These are phyloP conservation scores for Labroides dimidiatus DNA, from an alignment of 2,797 vertebrate species.

Conservation along the genomic window DNA sequence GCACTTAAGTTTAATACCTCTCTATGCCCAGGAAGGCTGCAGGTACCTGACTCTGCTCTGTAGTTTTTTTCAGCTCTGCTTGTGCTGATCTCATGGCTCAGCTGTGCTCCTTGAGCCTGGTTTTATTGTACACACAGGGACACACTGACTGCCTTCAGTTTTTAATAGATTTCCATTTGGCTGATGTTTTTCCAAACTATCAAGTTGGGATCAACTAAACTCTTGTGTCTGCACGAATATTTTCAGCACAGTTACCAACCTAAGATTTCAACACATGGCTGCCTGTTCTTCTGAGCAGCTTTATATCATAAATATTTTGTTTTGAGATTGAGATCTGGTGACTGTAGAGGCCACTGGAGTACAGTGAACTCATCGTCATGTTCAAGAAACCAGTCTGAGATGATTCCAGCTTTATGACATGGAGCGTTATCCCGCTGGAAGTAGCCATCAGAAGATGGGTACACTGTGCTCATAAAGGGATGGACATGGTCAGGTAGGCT, in stretches of 20 bases:
- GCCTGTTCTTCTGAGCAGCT: no score
- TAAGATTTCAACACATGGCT: no score
- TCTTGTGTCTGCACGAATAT: background rate
- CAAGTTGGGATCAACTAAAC: background rate
- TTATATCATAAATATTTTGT: no score
- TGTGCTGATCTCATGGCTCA: background rate
- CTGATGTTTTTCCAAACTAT: background rate
- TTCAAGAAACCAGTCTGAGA: constrained; percentile 2
- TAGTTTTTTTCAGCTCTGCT: background rate
- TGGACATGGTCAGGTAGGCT: no score
- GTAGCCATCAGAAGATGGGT: constrained; percentile 50
- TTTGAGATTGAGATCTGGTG: constrained; percentile 44
- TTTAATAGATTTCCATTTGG: background rate
- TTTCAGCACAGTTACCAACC: background rate
- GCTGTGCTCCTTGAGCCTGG: background rate
- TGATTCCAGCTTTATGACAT: constrained; percentile 22
- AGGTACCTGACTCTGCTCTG: background rate
- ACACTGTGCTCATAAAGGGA: constrained; percentile 43
- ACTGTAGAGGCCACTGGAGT: constrained; percentile 29
- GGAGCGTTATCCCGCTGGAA: constrained; percentile 48
- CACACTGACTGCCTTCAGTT: background rate
- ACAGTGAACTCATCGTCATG: constrained; percentile 6
- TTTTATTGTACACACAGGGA: background rate
- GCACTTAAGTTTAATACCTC: background rate
- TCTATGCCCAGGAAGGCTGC: background rate